phyloP scores from a whole-genome alignment of 2,797 vertebrate species.

The Bradypodion ventrale region DNA sequence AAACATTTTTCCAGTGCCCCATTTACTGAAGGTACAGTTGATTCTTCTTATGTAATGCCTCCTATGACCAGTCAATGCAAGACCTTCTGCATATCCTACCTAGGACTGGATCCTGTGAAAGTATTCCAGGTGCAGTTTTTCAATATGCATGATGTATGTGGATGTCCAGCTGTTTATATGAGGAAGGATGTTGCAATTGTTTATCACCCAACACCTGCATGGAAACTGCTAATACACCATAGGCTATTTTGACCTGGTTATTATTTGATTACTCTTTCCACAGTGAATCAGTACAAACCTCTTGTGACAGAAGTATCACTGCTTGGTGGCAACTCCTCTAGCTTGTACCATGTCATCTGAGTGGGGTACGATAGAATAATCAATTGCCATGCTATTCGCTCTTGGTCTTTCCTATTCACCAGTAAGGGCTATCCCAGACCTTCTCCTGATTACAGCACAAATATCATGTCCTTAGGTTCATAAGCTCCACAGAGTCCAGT shows the following conservation, averaged over 20 bases:
- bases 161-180: slow-evolving; percentile 41
- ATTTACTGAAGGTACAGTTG: slow-evolving; percentile 3
- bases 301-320: rapidly evolving
- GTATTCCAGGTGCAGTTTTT: not conserved
- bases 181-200: slow-evolving; percentile 48
- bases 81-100: not conserved
- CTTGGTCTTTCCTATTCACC: not conserved
- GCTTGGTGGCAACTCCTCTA: not conserved
- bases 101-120: not conserved
- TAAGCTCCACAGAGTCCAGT: too few species aligned
- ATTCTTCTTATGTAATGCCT: not conserved
- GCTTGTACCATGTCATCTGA: not conserved
- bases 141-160: not conserved
- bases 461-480: not conserved
- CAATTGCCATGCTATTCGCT: not conserved
- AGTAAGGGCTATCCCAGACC: not conserved
- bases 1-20: not conserved
- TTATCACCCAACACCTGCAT: slow-evolving; percentile 62
- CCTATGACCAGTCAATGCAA: not conserved
- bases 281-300: not conserved
- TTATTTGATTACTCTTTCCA: slow-evolving; percentile 54
- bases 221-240: slow-evolving; percentile 49
- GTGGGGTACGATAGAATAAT: not conserved
- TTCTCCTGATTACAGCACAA: not conserved
- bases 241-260: slow-evolving; percentile 6